phyloP scores from a whole-genome alignment of 1,140 invertebrate genomes.

The Euura lappo region DNA sequence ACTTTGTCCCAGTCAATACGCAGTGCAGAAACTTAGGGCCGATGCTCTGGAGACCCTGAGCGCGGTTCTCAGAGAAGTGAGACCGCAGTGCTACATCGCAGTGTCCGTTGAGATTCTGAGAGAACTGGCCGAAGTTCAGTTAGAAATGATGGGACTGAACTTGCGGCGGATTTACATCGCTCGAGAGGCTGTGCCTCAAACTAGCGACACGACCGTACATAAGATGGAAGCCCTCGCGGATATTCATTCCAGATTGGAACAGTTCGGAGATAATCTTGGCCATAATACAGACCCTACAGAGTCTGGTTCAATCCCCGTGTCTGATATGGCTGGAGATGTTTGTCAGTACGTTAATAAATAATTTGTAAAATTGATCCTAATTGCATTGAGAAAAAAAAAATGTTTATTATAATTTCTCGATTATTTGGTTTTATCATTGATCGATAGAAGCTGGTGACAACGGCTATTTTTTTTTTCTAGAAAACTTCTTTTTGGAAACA shows the following conservation, averaged over 20 bases:
- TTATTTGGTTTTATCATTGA: no score
- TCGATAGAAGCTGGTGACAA: no score
- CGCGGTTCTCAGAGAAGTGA: slow-evolving; percentile 48
- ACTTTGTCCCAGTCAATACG: slow-evolving; percentile 63
- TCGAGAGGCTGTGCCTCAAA: slow-evolving; percentile 20
- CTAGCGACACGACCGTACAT: slow-evolving; percentile 18
- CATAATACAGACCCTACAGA: slow-evolving; percentile 8
- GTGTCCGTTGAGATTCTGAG: slow-evolving; percentile 49
- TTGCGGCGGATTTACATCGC: slow-evolving; percentile 44
- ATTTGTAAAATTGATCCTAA: not conserved
- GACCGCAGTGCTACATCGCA: slow-evolving; percentile 50
- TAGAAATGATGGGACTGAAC: slow-evolving; percentile 66
- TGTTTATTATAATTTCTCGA: no score
- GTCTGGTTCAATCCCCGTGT: not conserved
- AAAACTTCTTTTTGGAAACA: not conserved
- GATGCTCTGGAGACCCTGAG: slow-evolving; percentile 69
- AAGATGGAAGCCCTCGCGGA: slow-evolving; percentile 30
- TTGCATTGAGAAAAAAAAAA: not conserved
- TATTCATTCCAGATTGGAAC: slow-evolving; percentile 29
- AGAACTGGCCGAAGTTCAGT: slow-evolving; percentile 61
- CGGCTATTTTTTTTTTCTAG: not conserved
- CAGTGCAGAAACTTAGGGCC: slow-evolving; percentile 72
- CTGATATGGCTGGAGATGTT: slow-evolving; percentile 13
- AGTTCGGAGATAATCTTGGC: slow-evolving; percentile 22
- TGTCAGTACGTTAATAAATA: slow-evolving; percentile 11